A percentile compares a stretch with the other conserved stretches of the same genome.
Evolutionary conservation across 2,113 vertebrate genomes (phyloP).

Genomic region (Scartelaos histophorus): DNA sequence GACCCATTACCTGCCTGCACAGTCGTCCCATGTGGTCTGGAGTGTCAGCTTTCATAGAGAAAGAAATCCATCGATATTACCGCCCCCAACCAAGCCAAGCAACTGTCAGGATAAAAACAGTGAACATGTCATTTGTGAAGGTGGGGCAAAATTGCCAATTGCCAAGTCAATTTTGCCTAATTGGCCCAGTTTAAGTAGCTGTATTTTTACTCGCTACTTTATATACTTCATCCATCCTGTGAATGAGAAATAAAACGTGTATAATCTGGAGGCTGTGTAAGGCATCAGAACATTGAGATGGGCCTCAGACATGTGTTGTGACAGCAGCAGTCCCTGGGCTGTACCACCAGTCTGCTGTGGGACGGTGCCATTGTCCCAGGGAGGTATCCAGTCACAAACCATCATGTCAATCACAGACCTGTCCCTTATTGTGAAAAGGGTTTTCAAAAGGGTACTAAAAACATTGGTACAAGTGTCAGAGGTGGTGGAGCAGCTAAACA

Average conservation of each 20-base stretch:
- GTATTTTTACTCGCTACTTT: neutral
- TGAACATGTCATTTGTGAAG: slow-evolving; percentile 23
- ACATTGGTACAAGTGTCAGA: too few species aligned
- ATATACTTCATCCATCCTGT: neutral
- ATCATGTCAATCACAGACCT: neutral
- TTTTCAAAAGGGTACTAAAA: too few species aligned
- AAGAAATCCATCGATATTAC: slow-evolving; percentile 69
- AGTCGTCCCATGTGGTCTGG: slow-evolving; percentile 48
- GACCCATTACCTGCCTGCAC: slow-evolving; percentile 66
- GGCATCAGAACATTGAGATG: slow-evolving; percentile 59
- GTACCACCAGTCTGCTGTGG: slow-evolving; percentile 34
- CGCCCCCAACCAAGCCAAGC: slow-evolving; percentile 19
- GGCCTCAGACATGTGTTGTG: slow-evolving; percentile 54
- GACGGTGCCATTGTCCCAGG: slow-evolving; percentile 44
- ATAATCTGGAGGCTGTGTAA: neutral
- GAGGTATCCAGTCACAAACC: slow-evolving; percentile 46
- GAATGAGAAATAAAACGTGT: neutral
- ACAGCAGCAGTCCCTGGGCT: slow-evolving; percentile 52
- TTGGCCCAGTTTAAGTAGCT: too few species aligned
- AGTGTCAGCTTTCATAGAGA: slow-evolving; percentile 72
- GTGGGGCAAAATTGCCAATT: neutral
- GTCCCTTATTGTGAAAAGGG: too few species aligned
- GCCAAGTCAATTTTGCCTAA: neutral
- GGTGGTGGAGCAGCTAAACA: too few species aligned
- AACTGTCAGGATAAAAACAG: slow-evolving; percentile 35